Base-by-base conservation (phyloP, 2,797 vertebrate species). In the Poeciliopsis gracilis region DNA sequence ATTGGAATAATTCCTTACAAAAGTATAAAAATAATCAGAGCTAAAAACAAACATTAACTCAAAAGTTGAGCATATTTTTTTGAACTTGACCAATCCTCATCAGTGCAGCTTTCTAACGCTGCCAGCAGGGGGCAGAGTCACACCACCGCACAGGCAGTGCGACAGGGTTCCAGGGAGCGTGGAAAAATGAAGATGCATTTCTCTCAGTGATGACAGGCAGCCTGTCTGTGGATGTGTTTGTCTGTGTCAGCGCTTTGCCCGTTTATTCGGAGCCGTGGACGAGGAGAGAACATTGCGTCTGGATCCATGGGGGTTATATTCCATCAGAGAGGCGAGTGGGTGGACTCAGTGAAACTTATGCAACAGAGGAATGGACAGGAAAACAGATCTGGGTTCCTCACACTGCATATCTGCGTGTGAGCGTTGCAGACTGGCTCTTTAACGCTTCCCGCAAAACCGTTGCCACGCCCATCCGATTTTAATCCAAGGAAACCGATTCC, bases 121-220 rank as follows among this genome's bases (percentile, higher is more conserved):
- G 49, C 11, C 91, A 93, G 79, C 86, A 91, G 90, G 76, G 78
- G 81, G 81, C 86, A 87, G 87, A 71, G 63, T 87, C 79, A 59
- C 66, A 86, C 79, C 15, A 47, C 76, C 45, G 1, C 0, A 43
- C 3, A 51, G 18, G 45, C n/a, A 63, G n/a, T 11, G 4, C 6
- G 16, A 25, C 25, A 41, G n/a, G 46, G 18, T 28, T 12, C 10
- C 49, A 74, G 8, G 10, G 23, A 74, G 11, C 6, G 1, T 0
- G 30, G 51, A 79, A 36, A 36, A 49, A 57, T 36, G 33, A 51
- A 41, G 51, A 28, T 18, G 18, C 55, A 23, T 72, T 1, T 70
- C 53, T 72, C 71, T 36, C 45, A 67, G 25, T 23, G 38, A 67
- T 66, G 16, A 73, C 67, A 78, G 72, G 8, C 25, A 49, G 15